These are phyloP conservation scores for Sturmia bella DNA, from an alignment of 2,888 invertebrate genomes.

Conservation along the genomic window DNA sequence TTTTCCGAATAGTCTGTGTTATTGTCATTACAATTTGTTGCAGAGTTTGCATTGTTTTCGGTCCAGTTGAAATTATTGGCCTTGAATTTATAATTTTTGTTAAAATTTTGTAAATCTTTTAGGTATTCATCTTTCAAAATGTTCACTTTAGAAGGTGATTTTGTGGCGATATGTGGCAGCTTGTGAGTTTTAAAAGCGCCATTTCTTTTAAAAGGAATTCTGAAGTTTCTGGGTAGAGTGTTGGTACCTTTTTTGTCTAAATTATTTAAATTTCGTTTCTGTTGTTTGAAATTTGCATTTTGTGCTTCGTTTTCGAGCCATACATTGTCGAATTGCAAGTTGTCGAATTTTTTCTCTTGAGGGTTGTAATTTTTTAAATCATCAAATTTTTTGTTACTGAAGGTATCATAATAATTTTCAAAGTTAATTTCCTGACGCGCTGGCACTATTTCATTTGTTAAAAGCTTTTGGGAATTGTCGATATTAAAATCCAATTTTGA, in stretches of 20 bases:
- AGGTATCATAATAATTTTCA: slow-evolving; percentile 10
- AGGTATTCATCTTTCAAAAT: slow-evolving; percentile 11
- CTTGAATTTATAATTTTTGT: slow-evolving; percentile 44
- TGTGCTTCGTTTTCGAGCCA: slow-evolving; percentile 16
- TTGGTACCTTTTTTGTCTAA: not conserved
- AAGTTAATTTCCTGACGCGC: slow-evolving; percentile 26
- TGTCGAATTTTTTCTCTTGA: slow-evolving; percentile 44
- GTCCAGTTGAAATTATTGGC: slow-evolving; percentile 20
- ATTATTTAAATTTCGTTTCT: not conserved
- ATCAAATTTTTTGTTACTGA: slow-evolving; percentile 64
- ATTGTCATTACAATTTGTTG: not conserved
- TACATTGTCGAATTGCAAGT: slow-evolving; percentile 65
- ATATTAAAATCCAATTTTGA: not conserved
- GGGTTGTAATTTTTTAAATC: slow-evolving; percentile 63
- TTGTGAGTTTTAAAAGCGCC: not conserved
- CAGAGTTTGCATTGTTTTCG: not conserved
- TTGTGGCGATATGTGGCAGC: fast-evolving
- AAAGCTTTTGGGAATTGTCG: not conserved
- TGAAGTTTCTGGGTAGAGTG: not conserved
- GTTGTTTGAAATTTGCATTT: not conserved
- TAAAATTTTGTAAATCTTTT: slow-evolving; percentile 25
- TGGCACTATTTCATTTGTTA: not conserved
- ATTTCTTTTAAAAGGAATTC: not conserved
- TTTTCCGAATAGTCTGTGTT: not conserved
- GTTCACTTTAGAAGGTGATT: not conserved